phyloP scores from a whole-genome alignment of 2,113 vertebrate genomes.

The Rhadina sibilatrix region DNA sequence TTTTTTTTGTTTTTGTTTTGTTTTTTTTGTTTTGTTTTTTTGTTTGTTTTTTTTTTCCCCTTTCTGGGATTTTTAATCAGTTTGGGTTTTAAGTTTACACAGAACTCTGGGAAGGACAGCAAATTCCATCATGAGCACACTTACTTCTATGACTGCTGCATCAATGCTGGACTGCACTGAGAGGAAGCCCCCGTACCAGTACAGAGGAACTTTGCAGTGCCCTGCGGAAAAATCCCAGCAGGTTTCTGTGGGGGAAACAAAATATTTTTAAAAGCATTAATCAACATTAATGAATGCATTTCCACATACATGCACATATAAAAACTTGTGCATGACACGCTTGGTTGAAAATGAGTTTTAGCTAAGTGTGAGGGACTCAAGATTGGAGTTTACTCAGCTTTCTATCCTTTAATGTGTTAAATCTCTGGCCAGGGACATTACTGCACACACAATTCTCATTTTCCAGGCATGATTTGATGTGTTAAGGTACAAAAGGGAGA shows the following conservation, averaged over 20 bases:
- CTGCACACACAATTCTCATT: background rate
- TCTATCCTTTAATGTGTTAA: background rate
- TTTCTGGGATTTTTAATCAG: too few relatives aligned
- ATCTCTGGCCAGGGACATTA: too few relatives aligned
- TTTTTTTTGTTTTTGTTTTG: background rate
- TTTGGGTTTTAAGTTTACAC: background rate
- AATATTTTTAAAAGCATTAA: background rate
- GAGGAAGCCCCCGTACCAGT: constrained; percentile 72
- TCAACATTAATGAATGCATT: background rate
- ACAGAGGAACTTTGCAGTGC: constrained; percentile 9
- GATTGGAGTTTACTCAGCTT: background rate
- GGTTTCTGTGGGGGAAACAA: background rate
- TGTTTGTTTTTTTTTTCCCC: background rate
- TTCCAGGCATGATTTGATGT: background rate
- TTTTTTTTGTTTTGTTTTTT: accelerated
- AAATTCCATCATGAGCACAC: background rate
- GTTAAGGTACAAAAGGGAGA: background rate
- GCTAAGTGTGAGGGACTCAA: background rate
- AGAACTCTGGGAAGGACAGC: background rate
- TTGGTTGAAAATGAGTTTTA: background rate
- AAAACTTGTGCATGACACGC: accelerated
- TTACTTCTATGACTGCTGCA: constrained; percentile 75
- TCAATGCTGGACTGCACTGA: constrained; percentile 75
- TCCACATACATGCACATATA: background rate
- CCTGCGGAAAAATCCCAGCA: background rate